These are phyloP conservation scores for Acipenser ruthenus DNA, from an alignment of 2,797 vertebrate genomes.

Conservation along the genomic window DNA sequence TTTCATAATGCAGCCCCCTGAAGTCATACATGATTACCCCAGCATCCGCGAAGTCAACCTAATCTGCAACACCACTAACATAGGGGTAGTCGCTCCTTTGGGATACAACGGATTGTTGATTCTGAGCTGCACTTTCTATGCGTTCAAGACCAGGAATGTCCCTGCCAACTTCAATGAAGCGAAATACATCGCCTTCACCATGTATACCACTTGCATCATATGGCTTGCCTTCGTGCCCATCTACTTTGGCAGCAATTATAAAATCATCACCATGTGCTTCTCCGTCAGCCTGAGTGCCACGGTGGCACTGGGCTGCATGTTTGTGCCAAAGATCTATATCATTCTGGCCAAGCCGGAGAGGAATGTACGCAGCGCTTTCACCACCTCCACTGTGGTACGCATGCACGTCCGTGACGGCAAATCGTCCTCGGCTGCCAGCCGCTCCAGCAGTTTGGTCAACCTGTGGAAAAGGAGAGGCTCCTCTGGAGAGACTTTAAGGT, in stretches of 20 bases:
- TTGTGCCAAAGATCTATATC: slow-evolving; percentile 96
- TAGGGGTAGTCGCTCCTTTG: slow-evolving; percentile 88
- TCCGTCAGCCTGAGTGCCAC: slow-evolving; percentile 94
- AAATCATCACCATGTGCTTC: slow-evolving; percentile 98
- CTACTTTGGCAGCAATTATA: slow-evolving; percentile 98
- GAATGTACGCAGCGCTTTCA: slow-evolving; percentile 94
- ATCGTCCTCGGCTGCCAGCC: slow-evolving; percentile 84
- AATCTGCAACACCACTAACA: slow-evolving; percentile 90
- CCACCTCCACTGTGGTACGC: slow-evolving; percentile 91
- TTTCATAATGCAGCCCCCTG: slow-evolving; percentile 91
- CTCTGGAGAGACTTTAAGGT: slow-evolving; percentile 93
- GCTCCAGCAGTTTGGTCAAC: slow-evolving; percentile 91
- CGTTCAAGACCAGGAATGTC: slow-evolving; percentile 96
- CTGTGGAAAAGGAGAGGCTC: slow-evolving; percentile 92
- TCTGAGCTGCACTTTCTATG: slow-evolving; percentile 95
- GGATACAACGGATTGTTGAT: slow-evolving; percentile 94
- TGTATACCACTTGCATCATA: slow-evolving; percentile 98
- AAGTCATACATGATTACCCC: slow-evolving; percentile 89
- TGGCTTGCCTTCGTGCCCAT: slow-evolving; percentile 98
- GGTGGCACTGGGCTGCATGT: slow-evolving; percentile 94
- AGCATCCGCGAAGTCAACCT: slow-evolving; percentile 92
- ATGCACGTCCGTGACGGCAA: slow-evolving; percentile 97
- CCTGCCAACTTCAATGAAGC: slow-evolving; percentile 97
- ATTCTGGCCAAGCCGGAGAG: slow-evolving; percentile 96
- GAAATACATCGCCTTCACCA: slow-evolving; percentile 96